Evolutionary conservation across 2,888 invertebrate species (phyloP), one percentile per base, ranked within the genome.

Genomic region (Cryptosula pallasiana): DNA sequence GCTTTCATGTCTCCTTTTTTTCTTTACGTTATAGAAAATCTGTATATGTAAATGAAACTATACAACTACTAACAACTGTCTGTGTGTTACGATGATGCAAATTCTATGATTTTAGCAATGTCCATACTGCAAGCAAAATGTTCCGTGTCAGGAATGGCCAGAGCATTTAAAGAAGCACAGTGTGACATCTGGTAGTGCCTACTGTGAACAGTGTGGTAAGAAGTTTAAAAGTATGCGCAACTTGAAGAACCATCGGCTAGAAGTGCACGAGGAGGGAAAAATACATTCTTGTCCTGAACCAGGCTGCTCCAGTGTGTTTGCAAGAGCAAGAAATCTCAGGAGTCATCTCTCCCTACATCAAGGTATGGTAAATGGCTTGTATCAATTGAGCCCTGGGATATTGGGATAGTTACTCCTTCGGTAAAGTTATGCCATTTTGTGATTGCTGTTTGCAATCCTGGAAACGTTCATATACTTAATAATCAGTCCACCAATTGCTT

Each of bases 181-280:
- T 29, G 32, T 25, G 2, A 13, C 32, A 5, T 27, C 27, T 13
- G 63, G 13, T 1, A 3, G n/a, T 5, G 25, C 63, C 5, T 63
- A 63, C n/a, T 63, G 63, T 32, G 63, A 25, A 63, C 9, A 63
- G n/a, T 63, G 63, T n/a, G 16, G 27, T 13, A 63, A 63, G 32
- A 25, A 63, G 20, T 63, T 25, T 32, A 63, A 63, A 63, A 63
- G 63, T 32, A 32, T 13, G 20, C 63, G 63, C 16, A 63, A 63
- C n/a, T 32, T 63, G 9, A 32, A 27, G 32, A 27, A 63, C 32
- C 63, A 63, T 32, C 25, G 27, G 9, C 34, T 27, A 13, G 63
- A 63, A n/a, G 63, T 63, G 25, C 63, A 63, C n/a, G 32, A 32
- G 13, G 32, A 63, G 34, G 63, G 63, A 13, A 25, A 25, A 29